phyloP scores from a whole-genome alignment of 2,113 vertebrate species.

The Pedetes capensis region DNA sequence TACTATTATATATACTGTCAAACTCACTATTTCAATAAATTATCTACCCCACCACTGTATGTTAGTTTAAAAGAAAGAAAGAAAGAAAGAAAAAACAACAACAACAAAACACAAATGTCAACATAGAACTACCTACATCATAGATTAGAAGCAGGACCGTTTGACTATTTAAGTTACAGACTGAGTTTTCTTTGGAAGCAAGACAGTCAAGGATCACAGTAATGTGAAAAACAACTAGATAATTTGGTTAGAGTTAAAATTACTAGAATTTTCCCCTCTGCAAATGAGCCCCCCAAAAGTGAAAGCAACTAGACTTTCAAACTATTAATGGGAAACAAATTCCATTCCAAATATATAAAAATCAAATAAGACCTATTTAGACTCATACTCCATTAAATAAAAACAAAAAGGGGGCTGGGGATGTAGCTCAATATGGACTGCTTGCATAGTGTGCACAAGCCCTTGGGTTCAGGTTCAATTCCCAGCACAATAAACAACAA shows the following conservation, averaged over 20 bases:
- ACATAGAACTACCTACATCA: neutral
- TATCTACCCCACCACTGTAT: neutral
- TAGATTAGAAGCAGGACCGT: neutral
- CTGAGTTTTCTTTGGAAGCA: neutral
- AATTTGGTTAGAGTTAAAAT: slow-evolving; percentile 33
- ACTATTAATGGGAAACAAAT: neutral
- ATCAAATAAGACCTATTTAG: neutral
- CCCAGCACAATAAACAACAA: too few relatives aligned
- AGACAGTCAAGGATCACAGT: neutral
- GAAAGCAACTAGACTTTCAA: slow-evolving; percentile 1
- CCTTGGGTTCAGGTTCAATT: too few relatives aligned
- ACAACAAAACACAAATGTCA: neutral
- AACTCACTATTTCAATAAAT: neutral
- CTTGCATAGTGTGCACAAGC: neutral
- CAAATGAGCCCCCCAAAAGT: neutral
- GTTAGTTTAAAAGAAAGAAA: neutral
- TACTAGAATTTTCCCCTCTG: neutral
- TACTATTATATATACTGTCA: neutral
- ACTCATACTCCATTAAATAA: neutral
- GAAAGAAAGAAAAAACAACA: neutral
- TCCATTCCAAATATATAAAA: slow-evolving; percentile 28
- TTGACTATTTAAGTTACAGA: neutral
- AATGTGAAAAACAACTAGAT: neutral
- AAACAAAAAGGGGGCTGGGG: neutral
- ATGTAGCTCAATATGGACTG: neutral